Conservation (phyloP, 2,113 vertebrate genomes). For the Seriola aureovittata region DNA sequence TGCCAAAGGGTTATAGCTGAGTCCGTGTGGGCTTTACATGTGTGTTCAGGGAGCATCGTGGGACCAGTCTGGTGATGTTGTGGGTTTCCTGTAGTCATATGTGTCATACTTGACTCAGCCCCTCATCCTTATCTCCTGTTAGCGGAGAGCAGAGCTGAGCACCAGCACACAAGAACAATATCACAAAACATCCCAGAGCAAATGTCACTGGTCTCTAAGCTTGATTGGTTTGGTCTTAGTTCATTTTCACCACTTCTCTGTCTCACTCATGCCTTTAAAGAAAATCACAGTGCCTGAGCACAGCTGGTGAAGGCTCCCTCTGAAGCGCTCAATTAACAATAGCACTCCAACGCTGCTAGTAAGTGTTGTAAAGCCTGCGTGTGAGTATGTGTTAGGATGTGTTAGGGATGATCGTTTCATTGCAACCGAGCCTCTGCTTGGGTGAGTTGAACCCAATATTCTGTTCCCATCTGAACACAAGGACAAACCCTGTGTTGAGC, state of each 20-base stretch:
- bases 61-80: not conserved
- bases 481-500: slow-evolving; percentile 28
- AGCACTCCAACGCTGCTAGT: not conserved
- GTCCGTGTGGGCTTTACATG: slow-evolving; percentile 6
- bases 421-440: slow-evolving; percentile 33
- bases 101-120: slow-evolving; percentile 34
- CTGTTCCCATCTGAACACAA: slow-evolving; percentile 51
- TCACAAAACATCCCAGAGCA: not conserved
- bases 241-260: not conserved
- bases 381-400: slow-evolving; percentile 13
- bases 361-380: not conserved
- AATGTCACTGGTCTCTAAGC: not conserved
- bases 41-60: slow-evolving; percentile 24
- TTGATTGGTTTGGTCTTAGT: not conserved
- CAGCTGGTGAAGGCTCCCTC: not conserved
- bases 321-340: slow-evolving; percentile 6
- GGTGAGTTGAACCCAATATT: slow-evolving; percentile 57
- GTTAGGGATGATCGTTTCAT: slow-evolving; percentile 30
- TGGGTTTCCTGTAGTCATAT: slow-evolving; percentile 19
- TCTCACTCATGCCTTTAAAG: not conserved
- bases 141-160: slow-evolving; percentile 13
- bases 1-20: slow-evolving; percentile 1
- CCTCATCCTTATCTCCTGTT: not conserved
- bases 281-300: not conserved
- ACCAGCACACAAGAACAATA: rapidly evolving